Conservation (phyloP, 2,888 invertebrate genomes). For the Peribatodes rhomboidaria region DNA sequence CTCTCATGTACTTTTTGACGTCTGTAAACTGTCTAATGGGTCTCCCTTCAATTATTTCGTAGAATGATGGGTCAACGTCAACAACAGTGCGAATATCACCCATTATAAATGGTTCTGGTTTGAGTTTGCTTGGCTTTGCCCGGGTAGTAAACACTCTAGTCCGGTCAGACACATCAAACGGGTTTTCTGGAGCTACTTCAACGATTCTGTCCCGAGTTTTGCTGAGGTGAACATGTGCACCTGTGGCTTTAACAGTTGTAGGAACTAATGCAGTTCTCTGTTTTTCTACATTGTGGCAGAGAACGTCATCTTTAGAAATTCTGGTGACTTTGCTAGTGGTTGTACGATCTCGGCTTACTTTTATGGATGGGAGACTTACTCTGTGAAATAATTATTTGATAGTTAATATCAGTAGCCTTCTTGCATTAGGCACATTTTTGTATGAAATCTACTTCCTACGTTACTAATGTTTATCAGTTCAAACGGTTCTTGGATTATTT, state of each 20-base stretch:
- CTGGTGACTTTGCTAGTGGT: constrained; percentile 41
- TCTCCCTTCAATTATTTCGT: constrained; percentile 57
- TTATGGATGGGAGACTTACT: constrained; percentile 34
- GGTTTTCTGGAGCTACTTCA: constrained; percentile 44
- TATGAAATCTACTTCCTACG: too few relatives aligned
- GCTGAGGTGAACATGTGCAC: neutral
- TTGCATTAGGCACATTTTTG: too few relatives aligned
- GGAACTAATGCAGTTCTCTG: constrained; percentile 26
- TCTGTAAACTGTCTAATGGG: constrained; percentile 53
- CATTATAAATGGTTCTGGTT: constrained; percentile 49
- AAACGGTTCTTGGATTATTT: too few relatives aligned
- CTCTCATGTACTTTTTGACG: constrained; percentile 54
- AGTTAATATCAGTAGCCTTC: too few relatives aligned
- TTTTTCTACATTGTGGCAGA: constrained; percentile 40
- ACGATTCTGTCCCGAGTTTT: constrained; percentile 37
- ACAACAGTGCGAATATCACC: constrained; percentile 53
- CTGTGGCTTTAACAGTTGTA: constrained; percentile 1
- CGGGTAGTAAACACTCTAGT: constrained; percentile 45
- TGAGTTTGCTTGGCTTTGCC: constrained; percentile 39
- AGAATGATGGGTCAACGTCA: constrained; percentile 57
- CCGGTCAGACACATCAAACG: constrained; percentile 48
- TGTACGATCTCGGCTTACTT: constrained; percentile 38
- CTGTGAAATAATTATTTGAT: constrained; percentile 35
- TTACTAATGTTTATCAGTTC: too few relatives aligned
- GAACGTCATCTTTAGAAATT: constrained; percentile 32